Conservation (phyloP, 2,888 invertebrate genomes). For the Bimastos eiseni region DNA sequence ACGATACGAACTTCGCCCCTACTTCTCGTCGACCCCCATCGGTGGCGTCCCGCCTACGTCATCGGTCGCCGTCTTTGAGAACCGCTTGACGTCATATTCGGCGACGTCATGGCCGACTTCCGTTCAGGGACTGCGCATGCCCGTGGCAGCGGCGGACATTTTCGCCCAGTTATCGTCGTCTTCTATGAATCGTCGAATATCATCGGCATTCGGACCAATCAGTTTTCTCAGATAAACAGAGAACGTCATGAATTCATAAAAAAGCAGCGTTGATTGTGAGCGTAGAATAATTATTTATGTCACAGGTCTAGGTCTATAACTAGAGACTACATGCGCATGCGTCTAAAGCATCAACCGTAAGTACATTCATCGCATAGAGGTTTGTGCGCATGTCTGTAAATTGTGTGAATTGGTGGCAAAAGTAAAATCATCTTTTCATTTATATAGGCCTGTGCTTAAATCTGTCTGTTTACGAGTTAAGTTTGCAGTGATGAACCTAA, state of each 20-base stretch:
- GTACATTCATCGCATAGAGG: no score
- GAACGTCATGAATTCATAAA: not conserved
- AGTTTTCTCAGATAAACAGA: not conserved
- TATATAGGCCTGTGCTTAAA: not conserved
- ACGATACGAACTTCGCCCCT: not conserved
- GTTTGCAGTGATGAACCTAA: no score
- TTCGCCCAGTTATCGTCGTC: constrained; percentile 17
- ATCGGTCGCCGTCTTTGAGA: constrained; percentile 19
- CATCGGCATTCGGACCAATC: not conserved
- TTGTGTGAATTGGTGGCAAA: constrained; percentile 13
- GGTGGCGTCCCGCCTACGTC: not conserved
- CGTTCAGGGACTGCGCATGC: constrained; percentile 17
- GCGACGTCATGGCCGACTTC: constrained; percentile 13
- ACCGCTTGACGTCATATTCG: constrained; percentile 20
- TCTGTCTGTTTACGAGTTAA: no score
- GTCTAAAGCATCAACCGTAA: not conserved
- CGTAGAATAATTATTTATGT: not conserved
- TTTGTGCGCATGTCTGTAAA: not conserved
- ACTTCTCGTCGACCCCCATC: not conserved
- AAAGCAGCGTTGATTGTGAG: not conserved
- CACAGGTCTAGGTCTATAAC: not conserved
- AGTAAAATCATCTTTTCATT: not conserved
- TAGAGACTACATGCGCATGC: not conserved
- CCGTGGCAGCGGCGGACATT: not conserved
- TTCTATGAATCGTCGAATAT: not conserved